Percentiles rank a stretch among this genome's conserved stretches.
Evolutionary conservation across 2,113 vertebrate genomes (phyloP).

Genomic region (Rhegmatorhina hoffmannsi): DNA sequence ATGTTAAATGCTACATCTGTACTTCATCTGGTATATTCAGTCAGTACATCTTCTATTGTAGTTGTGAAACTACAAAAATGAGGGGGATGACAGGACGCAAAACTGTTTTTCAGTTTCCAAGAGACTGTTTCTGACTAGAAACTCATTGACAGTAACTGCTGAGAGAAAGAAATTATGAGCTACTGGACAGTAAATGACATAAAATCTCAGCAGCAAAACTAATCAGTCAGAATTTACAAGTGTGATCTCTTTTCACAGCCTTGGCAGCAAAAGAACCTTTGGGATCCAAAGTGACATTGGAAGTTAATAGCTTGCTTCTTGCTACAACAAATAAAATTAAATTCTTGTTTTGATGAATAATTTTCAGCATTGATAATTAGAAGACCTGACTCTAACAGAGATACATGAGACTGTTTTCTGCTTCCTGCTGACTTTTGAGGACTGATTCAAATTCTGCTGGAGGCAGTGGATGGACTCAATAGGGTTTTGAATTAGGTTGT

Average conservation of each 20-base stretch:
- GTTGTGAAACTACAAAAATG: neutral
- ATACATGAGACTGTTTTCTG: neutral
- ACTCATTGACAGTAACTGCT: neutral
- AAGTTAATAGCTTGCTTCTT: slow-evolving; percentile 22
- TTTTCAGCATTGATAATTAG: slow-evolving; percentile 23
- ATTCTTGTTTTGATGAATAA: neutral
- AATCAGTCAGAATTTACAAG: neutral
- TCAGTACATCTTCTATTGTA: neutral
- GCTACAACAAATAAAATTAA: neutral
- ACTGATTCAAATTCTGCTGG: neutral
- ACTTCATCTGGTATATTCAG: neutral
- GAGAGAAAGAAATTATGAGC: neutral
- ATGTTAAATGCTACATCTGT: neutral
- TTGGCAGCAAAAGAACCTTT: neutral
- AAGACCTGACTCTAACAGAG: neutral
- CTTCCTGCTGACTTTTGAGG: neutral
- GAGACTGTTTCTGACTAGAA: neutral
- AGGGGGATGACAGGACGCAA: neutral
- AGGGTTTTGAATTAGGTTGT: neutral
- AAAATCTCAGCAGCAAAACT: slow-evolving; percentile 7
- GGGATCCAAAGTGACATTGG: slow-evolving; percentile 1
- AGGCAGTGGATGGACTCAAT: neutral
- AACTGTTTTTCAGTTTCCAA: neutral
- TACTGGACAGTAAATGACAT: neutral
- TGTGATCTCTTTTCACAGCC: neutral